These are phyloP conservation scores for Cassiopea andromeda DNA, from an alignment of 30 jellyfish, hydroid and myxozoan genomes.

Conservation along the genomic window DNA sequence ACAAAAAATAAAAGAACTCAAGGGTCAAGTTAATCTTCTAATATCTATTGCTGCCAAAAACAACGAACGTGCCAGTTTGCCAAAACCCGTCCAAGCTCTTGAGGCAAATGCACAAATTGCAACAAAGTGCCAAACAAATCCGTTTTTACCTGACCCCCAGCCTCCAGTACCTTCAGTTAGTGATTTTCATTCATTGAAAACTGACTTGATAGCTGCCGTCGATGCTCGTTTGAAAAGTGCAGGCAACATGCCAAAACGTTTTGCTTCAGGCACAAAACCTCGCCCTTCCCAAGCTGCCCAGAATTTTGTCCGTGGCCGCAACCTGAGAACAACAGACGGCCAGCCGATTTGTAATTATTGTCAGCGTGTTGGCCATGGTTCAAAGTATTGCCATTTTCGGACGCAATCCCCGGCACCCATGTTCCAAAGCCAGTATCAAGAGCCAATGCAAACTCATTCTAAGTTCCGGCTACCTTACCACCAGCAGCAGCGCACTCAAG, in stretches of 20 bases:
- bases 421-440: constrained; percentile 1
- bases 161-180: neutral
- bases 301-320: constrained; percentile 23
- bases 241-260: neutral
- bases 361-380: constrained; percentile 24
- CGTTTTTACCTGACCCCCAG: neutral
- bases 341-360: constrained; percentile 38
- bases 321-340: constrained; percentile 25
- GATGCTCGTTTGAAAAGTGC: neutral
- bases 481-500: neutral
- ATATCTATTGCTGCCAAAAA: constrained; percentile 14
- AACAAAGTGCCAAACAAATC: neutral
- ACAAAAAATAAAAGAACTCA: constrained; percentile 9
- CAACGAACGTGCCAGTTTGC: neutral
- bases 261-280: neutral
- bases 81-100: neutral
- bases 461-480: neutral
- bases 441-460: neutral
- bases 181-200: neutral
- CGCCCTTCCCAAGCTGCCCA: neutral
- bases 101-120: neutral
- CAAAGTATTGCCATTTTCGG: neutral
- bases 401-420: neutral
- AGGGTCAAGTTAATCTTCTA: constrained; percentile 5
- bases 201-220: neutral